phyloP scores from a whole-genome alignment of 2,113 vertebrate genomes.

The Manacus vitellinus region DNA sequence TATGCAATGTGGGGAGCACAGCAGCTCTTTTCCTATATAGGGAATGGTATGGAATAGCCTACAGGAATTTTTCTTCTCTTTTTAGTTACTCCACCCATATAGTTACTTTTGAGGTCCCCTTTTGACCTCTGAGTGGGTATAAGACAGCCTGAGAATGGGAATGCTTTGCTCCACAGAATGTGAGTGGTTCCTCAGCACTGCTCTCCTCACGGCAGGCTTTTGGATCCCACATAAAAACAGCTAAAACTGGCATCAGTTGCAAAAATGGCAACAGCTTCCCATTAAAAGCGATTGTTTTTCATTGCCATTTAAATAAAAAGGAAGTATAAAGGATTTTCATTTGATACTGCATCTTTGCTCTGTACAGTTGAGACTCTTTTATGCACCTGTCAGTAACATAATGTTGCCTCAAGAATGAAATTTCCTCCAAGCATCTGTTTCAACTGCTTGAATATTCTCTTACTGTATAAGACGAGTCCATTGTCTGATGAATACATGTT shows the following conservation, averaged over 20 bases:
- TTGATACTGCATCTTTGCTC: slow-evolving; percentile 1
- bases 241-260: background rate
- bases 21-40: background rate
- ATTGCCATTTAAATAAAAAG: background rate
- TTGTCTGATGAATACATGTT: slow-evolving; percentile 1
- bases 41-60: background rate
- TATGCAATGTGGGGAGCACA: background rate
- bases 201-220: background rate
- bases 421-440: slow-evolving; percentile 26
- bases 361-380: background rate
- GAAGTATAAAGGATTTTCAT: background rate
- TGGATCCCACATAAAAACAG: background rate
- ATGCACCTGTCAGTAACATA: background rate
- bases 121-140: background rate
- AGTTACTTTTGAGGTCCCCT: background rate
- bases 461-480: background rate
- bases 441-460: slow-evolving; percentile 33
- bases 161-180: background rate
- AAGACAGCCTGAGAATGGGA: background rate
- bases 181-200: background rate
- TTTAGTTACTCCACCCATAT: background rate
- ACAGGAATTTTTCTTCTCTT: background rate
- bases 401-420: background rate
- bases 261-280: background rate
- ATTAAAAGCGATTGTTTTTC: background rate